Evolutionary conservation across 1,140 invertebrate species (phyloP).

Genomic region (Drosophila prosaltans): DNA sequence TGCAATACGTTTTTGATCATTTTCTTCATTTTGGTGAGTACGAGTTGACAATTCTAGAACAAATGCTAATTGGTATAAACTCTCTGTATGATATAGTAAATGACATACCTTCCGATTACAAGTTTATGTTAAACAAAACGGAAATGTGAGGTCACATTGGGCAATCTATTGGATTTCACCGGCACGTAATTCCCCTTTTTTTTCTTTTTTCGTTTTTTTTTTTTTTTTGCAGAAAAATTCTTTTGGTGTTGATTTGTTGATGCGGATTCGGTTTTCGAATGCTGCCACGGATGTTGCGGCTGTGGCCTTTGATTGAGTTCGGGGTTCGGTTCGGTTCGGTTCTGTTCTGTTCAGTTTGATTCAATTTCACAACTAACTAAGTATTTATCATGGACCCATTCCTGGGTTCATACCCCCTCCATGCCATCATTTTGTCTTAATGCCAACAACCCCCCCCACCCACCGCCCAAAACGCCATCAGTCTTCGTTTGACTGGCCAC

Average conservation of each 20-base stretch:
- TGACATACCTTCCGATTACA: slow-evolving; percentile 14
- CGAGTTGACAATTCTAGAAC: neutral
- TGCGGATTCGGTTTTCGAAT: neutral
- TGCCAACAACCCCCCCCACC: neutral
- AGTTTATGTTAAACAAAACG: slow-evolving; percentile 5
- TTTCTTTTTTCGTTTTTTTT: too few relatives aligned
- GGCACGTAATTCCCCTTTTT: neutral
- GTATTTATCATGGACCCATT: slow-evolving; percentile 14
- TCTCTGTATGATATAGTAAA: neutral
- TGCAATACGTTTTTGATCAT: too few relatives aligned
- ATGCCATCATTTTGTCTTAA: neutral
- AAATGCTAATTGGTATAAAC: too few relatives aligned
- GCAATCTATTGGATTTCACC: neutral
- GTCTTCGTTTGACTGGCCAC: slow-evolving; percentile 9
- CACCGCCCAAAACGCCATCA: neutral
- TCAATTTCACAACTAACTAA: slow-evolving; percentile 26
- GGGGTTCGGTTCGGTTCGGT: slow-evolving; percentile 14
- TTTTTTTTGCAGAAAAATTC: neutral
- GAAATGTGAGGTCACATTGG: slow-evolving; percentile 17
- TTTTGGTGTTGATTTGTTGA: slow-evolving; percentile 14
- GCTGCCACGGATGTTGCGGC: slow-evolving; percentile 2
- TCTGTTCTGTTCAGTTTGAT: slow-evolving; percentile 17
- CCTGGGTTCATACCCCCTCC: neutral
- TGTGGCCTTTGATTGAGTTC: slow-evolving; percentile 15
- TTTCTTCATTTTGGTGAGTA: neutral